Conservation (phyloP, 2,888 invertebrate species). For the Marronus borbonicus region DNA sequence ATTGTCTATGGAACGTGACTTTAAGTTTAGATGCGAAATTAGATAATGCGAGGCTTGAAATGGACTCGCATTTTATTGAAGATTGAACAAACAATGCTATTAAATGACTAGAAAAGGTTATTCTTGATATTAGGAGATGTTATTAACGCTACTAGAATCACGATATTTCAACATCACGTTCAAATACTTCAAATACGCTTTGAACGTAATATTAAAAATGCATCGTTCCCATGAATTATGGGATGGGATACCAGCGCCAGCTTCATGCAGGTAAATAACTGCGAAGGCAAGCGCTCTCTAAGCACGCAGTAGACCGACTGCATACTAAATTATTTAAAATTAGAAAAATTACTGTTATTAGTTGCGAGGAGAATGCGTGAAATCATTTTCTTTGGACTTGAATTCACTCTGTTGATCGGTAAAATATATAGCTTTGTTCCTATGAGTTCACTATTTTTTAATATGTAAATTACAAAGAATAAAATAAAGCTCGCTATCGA, state of each 20-base stretch:
- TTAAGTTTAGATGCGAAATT: not conserved
- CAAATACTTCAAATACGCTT: slow-evolving; percentile 24
- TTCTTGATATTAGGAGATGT: slow-evolving; percentile 7
- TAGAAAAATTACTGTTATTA: slow-evolving; percentile 36
- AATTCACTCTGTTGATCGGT: too few species aligned
- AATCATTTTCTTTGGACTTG: too few species aligned
- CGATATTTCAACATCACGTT: slow-evolving; percentile 31
- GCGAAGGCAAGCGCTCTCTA: too few species aligned
- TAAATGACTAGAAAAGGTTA: not conserved
- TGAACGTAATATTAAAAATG: not conserved
- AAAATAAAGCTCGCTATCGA: too few species aligned
- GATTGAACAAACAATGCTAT: not conserved
- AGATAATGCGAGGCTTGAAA: not conserved
- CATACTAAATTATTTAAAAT: slow-evolving; percentile 42
- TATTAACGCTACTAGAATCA: slow-evolving; percentile 31
- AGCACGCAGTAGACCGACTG: not conserved
- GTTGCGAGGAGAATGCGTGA: too few species aligned
- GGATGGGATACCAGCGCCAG: not conserved
- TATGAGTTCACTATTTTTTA: too few species aligned
- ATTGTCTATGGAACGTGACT: not conserved
- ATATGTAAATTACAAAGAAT: too few species aligned
- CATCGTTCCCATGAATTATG: slow-evolving; percentile 28
- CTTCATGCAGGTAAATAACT: too few species aligned
- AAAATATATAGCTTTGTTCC: too few species aligned
- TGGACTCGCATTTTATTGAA: not conserved